Percentiles rank a stretch among this genome's conserved stretches.
Conservation (phyloP, 2,113 vertebrate species). For the Alethe castanea region DNA sequence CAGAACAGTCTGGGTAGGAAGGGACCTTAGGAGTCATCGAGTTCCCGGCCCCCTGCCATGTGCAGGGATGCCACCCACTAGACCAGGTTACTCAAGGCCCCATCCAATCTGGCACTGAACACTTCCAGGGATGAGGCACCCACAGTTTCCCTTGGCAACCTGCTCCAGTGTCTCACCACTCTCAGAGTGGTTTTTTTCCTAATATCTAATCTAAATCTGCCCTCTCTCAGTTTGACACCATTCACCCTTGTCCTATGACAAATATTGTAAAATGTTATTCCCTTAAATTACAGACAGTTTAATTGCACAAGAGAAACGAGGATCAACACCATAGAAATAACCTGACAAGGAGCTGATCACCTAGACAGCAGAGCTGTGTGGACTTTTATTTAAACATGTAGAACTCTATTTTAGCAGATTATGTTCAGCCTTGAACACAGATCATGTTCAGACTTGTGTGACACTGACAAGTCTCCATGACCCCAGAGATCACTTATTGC, state of each 20-base stretch:
- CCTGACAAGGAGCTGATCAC: not conserved
- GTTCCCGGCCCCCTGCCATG: not conserved
- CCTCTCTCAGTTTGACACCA: not conserved
- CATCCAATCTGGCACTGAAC: not conserved
- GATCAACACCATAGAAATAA: not conserved
- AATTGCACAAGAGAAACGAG: not conserved
- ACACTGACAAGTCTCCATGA: not conserved
- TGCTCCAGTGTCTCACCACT: not conserved
- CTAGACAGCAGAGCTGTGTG: not conserved
- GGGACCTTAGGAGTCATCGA: not conserved
- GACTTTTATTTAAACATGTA: rapidly evolving
- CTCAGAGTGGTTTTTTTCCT: not conserved
- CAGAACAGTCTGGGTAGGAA: not conserved
- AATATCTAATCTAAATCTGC: not conserved
- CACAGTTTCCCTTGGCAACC: not conserved
- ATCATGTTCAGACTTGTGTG: rapidly evolving
- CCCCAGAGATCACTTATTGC: not conserved
- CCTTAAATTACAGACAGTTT: rapidly evolving
- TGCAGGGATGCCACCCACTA: not conserved
- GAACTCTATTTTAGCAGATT: not conserved
- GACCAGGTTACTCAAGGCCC: not conserved
- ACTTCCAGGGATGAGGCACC: not conserved
- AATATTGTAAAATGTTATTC: not conserved
- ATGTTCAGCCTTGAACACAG: not conserved
- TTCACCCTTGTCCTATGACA: not conserved